Base-by-base conservation (phyloP, 2,797 vertebrate genomes). In the Cuniculus paca region DNA sequence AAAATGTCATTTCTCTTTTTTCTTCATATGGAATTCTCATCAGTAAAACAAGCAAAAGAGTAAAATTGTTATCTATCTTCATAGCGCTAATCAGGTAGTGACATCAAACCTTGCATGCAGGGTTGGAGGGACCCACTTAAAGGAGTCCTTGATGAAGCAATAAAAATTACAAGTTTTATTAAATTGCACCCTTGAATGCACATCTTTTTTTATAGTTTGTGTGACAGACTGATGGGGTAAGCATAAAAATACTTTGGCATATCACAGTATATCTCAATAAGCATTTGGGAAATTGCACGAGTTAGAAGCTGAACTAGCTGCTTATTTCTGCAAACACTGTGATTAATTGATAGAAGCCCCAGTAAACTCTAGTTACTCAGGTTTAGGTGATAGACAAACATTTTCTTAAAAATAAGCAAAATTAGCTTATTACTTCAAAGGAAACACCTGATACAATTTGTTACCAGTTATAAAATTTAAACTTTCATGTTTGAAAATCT, bases 391-490 rank as follows among this genome's bases (percentile, higher is more conserved):
- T 19, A 2, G 52, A 24, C 34, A 70, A 78, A 83, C 34, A 87
- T 36, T 87, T 91, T 89, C 26, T 95, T 39, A 89, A 89, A 95
- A 89, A 82, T 68, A 83, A 91, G 75, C 39, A 48, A 77, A 75
- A 58, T 4, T 31, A 85, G 42, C 12, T 17, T 95, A 31, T 48
- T 48, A 39, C 39, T 82, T 81, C 48, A 88, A 84, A 74, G 16
- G 65, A 95, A 92, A 87, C 42, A 48, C 12, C 36, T 36, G 45
- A 56, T 61, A 20, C 28, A 48, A 80, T 54, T 58, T 79, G 42
- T 90, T 74, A 45, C 56, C 54, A 84, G 17, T 52, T 70, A 87
- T 90, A 91, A 94, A 90, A 90, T 84, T 60, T 6, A 65, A 92
- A 48, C 31, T 74, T 95, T 68, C n/a, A n/a, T 19, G 3, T 82